A percentile compares a stretch with the other conserved stretches of the same genome.
phyloP scores from a whole-genome alignment of 2,888 invertebrate species.

The Acronicta psi region DNA sequence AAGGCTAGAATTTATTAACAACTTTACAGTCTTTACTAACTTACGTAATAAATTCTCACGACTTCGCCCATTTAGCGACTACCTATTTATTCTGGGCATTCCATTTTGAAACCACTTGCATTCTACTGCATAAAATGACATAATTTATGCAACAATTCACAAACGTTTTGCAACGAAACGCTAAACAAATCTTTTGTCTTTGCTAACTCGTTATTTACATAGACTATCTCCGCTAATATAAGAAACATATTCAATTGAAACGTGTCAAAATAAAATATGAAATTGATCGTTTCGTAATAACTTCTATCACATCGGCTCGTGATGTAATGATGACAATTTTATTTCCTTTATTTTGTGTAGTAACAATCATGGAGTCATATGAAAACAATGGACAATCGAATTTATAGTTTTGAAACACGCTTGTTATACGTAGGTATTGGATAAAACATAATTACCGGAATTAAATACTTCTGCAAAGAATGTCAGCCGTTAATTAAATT shows the following conservation, averaged over 20 bases:
- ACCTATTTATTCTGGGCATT: conserved; percentile 20
- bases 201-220: conserved; percentile 7
- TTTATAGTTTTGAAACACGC: conserved; percentile 20
- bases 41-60: conserved; percentile 35
- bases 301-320: conserved; percentile 17
- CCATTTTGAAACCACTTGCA: conserved; percentile 41
- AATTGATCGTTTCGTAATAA: conserved; percentile 33
- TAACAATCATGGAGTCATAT: conserved; percentile 12
- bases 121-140: conserved; percentile 36
- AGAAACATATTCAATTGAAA: conserved; percentile 14
- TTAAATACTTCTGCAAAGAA: conserved; percentile 24
- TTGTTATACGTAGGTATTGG: conserved; percentile 3
- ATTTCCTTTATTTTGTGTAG: conserved; percentile 8
- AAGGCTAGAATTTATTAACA: conserved; percentile 17
- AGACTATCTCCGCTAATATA: conserved; percentile 2
- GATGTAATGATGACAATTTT: conserved; percentile 25
- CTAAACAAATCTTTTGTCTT: conserved; percentile 8
- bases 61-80: conserved; percentile 19
- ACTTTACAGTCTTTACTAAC: conserved; percentile 1
- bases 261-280: conserved; percentile 8
- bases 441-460: conserved; percentile 30
- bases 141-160: conserved; percentile 46
- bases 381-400: conserved; percentile 25
- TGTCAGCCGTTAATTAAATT: conserved; percentile 14
- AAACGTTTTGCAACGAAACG: conserved; percentile 31